These are phyloP conservation scores for Bursaphelenchus okinawaensis DNA, from an alignment of 2,888 invertebrate genomes.

Conservation along the genomic window DNA sequence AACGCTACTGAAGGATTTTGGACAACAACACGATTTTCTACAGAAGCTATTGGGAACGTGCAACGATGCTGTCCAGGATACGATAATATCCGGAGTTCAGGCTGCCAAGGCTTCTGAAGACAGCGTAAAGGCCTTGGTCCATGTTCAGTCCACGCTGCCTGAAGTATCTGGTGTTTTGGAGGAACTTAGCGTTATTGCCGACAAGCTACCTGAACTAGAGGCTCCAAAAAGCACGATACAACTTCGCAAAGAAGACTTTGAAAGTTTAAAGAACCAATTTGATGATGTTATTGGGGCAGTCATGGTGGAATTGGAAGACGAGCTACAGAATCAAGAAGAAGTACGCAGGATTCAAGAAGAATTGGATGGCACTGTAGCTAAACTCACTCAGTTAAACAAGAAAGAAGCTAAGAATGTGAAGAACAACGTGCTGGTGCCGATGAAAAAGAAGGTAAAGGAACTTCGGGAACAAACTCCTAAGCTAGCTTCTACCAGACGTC, in stretches of 20 bases:
- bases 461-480: neutral
- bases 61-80: neutral
- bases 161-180: neutral
- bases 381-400: neutral
- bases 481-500: neutral
- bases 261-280: neutral
- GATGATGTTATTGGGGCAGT: neutral
- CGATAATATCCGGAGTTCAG: neutral
- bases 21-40: neutral
- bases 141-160: neutral
- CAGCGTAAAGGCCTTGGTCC: neutral
- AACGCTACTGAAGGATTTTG: neutral
- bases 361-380: neutral
- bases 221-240: neutral
- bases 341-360: neutral
- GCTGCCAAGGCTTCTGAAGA: neutral
- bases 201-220: neutral
- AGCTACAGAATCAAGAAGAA: neutral
- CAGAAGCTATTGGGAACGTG: neutral
- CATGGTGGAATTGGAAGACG: constrained; percentile 14
- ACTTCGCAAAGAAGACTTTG: neutral
- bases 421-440: neutral
- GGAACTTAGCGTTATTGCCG: neutral
- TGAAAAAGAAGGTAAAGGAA: neutral
- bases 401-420: neutral